Evolutionary conservation across 2,113 vertebrate species (phyloP).

Genomic region (Athene noctua): DNA sequence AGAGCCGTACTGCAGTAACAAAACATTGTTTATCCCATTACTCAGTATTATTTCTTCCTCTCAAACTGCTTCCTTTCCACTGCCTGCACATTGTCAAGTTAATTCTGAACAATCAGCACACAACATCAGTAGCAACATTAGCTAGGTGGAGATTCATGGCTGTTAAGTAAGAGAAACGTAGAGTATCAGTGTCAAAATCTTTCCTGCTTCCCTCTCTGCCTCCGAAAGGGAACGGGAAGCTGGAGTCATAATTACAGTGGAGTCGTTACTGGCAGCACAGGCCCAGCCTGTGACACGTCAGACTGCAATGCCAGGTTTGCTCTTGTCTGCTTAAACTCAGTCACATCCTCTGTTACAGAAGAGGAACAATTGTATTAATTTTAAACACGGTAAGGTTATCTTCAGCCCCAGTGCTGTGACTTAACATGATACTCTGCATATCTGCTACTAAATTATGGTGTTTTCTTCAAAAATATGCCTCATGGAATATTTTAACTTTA

Average conservation of each 20-base stretch:
- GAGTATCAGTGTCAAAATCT: neutral
- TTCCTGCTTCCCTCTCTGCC: neutral
- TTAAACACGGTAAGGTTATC: neutral
- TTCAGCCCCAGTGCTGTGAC: neutral
- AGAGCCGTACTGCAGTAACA: neutral
- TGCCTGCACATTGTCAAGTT: neutral
- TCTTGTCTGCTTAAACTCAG: neutral
- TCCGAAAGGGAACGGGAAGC: neutral
- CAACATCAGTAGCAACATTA: neutral
- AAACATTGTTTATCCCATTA: neutral
- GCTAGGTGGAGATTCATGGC: neutral
- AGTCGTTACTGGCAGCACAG: neutral
- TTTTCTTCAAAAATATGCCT: neutral
- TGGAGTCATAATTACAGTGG: neutral
- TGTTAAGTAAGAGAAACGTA: neutral
- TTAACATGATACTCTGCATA: neutral
- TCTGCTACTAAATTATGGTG: neutral
- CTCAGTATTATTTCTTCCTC: neutral
- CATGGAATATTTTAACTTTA: neutral
- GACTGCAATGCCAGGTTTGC: neutral
- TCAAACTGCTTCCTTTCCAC: neutral
- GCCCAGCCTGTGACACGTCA: rapidly evolving
- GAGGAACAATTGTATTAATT: neutral
- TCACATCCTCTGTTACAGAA: neutral
- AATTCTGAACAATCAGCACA: neutral